phyloP scores from a whole-genome alignment of 2,113 vertebrate species.

The Chinchilla lanigera region DNA sequence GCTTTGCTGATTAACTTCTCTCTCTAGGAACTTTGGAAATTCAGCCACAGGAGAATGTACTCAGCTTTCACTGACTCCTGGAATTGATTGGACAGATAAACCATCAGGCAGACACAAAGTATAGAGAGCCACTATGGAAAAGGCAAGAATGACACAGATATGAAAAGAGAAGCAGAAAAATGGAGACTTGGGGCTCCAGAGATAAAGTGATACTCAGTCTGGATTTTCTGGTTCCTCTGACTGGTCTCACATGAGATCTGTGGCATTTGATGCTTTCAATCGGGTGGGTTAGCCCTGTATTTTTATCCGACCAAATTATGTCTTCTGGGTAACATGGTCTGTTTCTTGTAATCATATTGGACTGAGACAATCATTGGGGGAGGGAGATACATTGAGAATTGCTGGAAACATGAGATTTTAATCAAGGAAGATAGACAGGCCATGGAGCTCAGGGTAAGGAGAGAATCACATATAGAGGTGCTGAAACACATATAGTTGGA shows the following conservation, averaged over 20 bases:
- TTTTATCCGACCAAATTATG: neutral
- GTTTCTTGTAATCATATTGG: constrained; percentile 22
- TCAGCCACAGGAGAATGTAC: neutral
- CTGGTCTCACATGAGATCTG: neutral
- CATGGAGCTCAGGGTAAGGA: neutral
- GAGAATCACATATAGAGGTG: neutral
- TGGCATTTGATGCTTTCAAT: neutral
- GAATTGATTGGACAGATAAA: neutral
- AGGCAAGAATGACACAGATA: neutral
- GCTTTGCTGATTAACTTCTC: neutral
- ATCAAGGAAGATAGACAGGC: neutral
- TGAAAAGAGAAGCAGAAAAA: neutral
- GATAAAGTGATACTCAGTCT: neutral
- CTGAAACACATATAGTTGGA: constrained; percentile 28
- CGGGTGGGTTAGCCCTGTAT: neutral
- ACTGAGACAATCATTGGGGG: neutral
- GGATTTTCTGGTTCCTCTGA: neutral
- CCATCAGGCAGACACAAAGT: neutral
- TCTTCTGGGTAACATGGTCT: neutral
- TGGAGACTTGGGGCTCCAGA: neutral
- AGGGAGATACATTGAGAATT: neutral
- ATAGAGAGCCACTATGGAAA: neutral
- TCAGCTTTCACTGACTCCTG: neutral
- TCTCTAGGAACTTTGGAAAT: neutral
- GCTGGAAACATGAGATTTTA: constrained; percentile 19